A percentile compares a stretch with the other conserved stretches of the same genome.
Evolutionary conservation across 2,888 invertebrate genomes (phyloP).

Genomic region (Drosophila mimica): DNA sequence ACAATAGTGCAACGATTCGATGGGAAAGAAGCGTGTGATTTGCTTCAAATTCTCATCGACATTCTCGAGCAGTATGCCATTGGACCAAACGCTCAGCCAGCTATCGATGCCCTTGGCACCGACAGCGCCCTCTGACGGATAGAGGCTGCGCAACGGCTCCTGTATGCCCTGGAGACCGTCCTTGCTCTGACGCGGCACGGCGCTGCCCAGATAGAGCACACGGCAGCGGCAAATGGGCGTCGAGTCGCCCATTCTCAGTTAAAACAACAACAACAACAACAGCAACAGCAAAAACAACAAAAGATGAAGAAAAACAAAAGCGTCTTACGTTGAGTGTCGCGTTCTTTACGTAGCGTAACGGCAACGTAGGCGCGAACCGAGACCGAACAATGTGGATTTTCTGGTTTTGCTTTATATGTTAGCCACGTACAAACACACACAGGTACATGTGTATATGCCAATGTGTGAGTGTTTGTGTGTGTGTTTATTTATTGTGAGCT

Average conservation of each 20-base stretch:
- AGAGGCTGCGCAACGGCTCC: conserved; percentile 97
- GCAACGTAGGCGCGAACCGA: conserved; percentile 54
- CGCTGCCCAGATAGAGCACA: conserved; percentile 97
- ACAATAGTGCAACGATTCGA: conserved; percentile 97
- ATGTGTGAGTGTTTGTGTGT: conserved; percentile 40
- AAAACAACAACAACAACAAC: conserved; percentile 22
- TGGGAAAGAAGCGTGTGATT: conserved; percentile 97
- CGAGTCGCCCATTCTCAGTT: conserved; percentile 88
- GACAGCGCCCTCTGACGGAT: conserved; percentile 96
- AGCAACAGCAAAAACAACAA: conserved; percentile 22
- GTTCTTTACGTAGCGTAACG: conserved; percentile 42
- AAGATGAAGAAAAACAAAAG: conserved; percentile 15
- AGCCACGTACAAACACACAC: conserved; percentile 54
- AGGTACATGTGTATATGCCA: conserved; percentile 24
- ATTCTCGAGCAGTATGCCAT: conserved; percentile 97
- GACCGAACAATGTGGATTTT: conserved; percentile 81
- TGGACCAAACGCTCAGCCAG: conserved; percentile 98
- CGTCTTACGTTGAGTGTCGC: conserved; percentile 57
- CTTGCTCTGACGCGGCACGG: conserved; percentile 98
- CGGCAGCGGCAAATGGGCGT: conserved; percentile 98
- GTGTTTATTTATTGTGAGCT: conserved; percentile 35
- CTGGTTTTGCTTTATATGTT: conserved; percentile 80
- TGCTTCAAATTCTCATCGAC: conserved; percentile 97
- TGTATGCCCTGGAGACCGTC: conserved; percentile 99
- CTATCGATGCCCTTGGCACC: conserved; percentile 96